Evolutionary conservation across 2,888 invertebrate genomes (phyloP), one percentile per base, ranked within the genome.

Genomic region (Holacanthella duospinosa): DNA sequence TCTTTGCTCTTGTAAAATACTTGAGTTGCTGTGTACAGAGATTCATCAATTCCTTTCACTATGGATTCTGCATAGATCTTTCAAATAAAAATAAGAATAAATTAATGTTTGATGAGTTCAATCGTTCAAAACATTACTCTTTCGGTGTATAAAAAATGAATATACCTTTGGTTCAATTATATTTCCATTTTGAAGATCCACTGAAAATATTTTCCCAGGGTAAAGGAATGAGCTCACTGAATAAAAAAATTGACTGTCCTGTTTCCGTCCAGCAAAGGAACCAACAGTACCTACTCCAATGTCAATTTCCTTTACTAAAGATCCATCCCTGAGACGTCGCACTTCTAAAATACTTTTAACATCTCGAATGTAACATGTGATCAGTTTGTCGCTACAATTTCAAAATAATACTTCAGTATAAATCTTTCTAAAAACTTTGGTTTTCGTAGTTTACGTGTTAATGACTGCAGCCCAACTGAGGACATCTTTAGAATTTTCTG

Each of bases 1-100:
- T 96, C 95, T 78, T 89, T 92, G 78, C 93, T 93, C 1, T 82
- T 77, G 77, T 92, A 96, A 80, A 96, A 96, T 63, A 93, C 83
- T 79, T 97, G 96, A 66, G 86, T 84, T 19, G 89, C 88, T 75
- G 86, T 86, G 75, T 89, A 95, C 68, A 85, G 79, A 12, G 83
- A 81, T 2, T 86, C 79, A 77, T 92, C 84, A 76, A 93, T 88
- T 64, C 87, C 88, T 64, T 88, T 86, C 29, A 94, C 85, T 76
- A 85, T 83, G 21, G 89, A 89, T 78, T 92, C 87, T 71, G 89
- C 84, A 75, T 88, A 87, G 86, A 82, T 73, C 83, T 82, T 6
- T 9, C 6, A 48, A n/a, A 48, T 36, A 36, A 36, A 36, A 16
- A 36, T n/a, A n/a, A n/a, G n/a, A n/a, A n/a, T n/a, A n/a, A n/a